Base-by-base conservation (phyloP, 1,140 invertebrate genomes). In the Zaprionus gabonicus region DNA sequence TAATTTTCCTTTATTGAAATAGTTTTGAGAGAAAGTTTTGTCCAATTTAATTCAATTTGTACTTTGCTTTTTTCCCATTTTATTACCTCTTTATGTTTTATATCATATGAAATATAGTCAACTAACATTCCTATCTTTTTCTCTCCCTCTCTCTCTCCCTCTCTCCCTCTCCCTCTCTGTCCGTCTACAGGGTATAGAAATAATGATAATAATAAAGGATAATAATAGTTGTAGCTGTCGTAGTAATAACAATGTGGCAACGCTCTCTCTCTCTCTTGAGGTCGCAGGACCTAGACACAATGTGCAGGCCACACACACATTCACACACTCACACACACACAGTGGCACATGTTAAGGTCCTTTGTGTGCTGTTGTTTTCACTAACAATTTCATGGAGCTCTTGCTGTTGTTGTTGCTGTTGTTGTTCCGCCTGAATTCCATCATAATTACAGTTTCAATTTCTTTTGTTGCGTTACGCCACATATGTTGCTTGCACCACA, bases 401-500 rank as follows among this genome's bases (percentile, higher is more conserved):
- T 53, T 51, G 15, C 51, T 58, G 46, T 41, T 73, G 51, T 76
- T 69, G 31, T 67, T 56, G 49, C 55, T 65, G 75, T 69, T 71
- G 55, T 41, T 44, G 25, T n/a, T 64, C 9, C 36, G 34, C 70
- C 57, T 72, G 70, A 71, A 44, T 49, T 68, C 53, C 75, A 72
- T 76, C 83, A 82, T 86, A 87, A 87, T 86, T 87, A 82, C 76
- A 69, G 83, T 77, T 80, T 71, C 57, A 77, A 74, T 74, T 82
- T 68, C 70, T 59, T 82, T 87, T 86, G 76, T 82, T 80, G 76
- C 49, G 36, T 57, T 71, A 64, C 49, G 53, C 36, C 58, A 70
- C 69, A 76, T 55, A 72, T 72, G 46, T 51, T 67, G 25, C 60
- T 65, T 34, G 12, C 60, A 46, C 15, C 31, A 7, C 31, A 34